Conservation (phyloP, 2,113 vertebrate species). For the Dunckerocampus dactyliophorus region DNA sequence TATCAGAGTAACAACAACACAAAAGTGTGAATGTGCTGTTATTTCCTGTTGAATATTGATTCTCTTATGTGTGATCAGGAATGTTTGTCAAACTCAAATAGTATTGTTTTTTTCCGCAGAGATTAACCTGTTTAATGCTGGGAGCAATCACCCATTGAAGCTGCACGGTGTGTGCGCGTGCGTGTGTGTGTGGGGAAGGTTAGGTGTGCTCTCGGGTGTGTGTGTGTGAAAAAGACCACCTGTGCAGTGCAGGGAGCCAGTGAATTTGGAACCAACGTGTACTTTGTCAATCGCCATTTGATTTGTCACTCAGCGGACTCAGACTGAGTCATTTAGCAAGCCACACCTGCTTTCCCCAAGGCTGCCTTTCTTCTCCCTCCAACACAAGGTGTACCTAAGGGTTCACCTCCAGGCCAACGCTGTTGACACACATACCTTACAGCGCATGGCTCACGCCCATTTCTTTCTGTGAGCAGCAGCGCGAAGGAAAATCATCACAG, state of each 20-base stretch:
- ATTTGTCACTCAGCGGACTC: conserved; percentile 69
- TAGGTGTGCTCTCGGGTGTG: conserved; percentile 3
- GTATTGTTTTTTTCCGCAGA: conserved; percentile 48
- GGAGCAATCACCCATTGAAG: conserved; percentile 49
- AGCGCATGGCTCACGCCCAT: conserved; percentile 58
- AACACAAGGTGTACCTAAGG: conserved; percentile 47
- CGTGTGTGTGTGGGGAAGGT: conserved; percentile 4
- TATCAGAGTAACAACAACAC: neutral
- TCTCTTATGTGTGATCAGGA: conserved; percentile 53
- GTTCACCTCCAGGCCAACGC: conserved; percentile 64
- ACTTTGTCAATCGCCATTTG: conserved; percentile 66
- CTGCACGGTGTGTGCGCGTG: conserved; percentile 17
- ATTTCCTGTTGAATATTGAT: conserved; percentile 48
- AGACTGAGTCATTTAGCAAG: conserved; percentile 60
- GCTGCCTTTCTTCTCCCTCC: conserved; percentile 59
- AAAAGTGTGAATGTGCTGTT: conserved; percentile 17
- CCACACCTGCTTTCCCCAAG: conserved; percentile 57
- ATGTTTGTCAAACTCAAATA: conserved; percentile 67
- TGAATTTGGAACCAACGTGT: conserved; percentile 54
- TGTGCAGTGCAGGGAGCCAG: conserved; percentile 59
- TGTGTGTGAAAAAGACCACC: conserved; percentile 65
- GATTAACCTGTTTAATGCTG: conserved; percentile 60
- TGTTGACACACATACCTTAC: conserved; percentile 69
- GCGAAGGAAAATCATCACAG: conserved; percentile 23
- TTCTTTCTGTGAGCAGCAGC: conserved; percentile 44